A percentile compares a stretch with the other conserved stretches of the same genome.
Evolutionary conservation across 30 jellyfish, hydroid and myxozoan species (phyloP).

Genomic region (Cassiopea xamachana): DNA sequence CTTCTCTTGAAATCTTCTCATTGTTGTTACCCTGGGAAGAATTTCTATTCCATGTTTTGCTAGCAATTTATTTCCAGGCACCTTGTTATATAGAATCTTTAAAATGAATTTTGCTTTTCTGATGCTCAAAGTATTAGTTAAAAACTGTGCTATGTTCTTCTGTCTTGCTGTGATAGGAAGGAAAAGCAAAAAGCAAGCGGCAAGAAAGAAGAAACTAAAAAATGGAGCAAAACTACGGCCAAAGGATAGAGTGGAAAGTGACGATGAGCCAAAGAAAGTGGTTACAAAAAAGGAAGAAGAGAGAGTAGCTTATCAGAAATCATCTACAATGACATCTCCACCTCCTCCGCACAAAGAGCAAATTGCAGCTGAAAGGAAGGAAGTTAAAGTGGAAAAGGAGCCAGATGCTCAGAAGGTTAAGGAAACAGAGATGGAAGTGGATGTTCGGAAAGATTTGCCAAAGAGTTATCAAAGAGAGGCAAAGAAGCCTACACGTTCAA

Average conservation of each 20-base stretch:
- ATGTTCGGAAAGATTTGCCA: slow-evolving; percentile 56
- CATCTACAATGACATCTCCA: slow-evolving; percentile 41
- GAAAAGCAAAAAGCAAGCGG: slow-evolving; percentile 36
- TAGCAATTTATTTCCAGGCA: too few relatives aligned
- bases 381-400: slow-evolving; percentile 58
- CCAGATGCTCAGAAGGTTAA: slow-evolving; percentile 38
- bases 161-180: slow-evolving; percentile 6
- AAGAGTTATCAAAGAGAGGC: slow-evolving; percentile 71
- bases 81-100: too few relatives aligned
- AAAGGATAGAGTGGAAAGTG: slow-evolving; percentile 19
- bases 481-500: slow-evolving; percentile 45
- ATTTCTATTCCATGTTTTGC: too few relatives aligned
- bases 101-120: too few relatives aligned
- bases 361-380: slow-evolving; percentile 44
- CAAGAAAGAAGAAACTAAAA: slow-evolving; percentile 20
- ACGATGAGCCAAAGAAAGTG: slow-evolving; percentile 40
- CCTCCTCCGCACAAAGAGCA: slow-evolving; percentile 26
- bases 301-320: slow-evolving; percentile 27
- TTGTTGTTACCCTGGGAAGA: too few relatives aligned
- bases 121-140: too few relatives aligned
- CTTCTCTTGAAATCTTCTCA: too few relatives aligned
- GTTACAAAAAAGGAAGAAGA: slow-evolving; percentile 43
- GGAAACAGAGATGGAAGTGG: slow-evolving; percentile 29
- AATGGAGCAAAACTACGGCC: slow-evolving; percentile 21
- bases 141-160: not conserved